Conservation (phyloP, 2,888 invertebrate species). For the Phyllotreta cruciferae region DNA sequence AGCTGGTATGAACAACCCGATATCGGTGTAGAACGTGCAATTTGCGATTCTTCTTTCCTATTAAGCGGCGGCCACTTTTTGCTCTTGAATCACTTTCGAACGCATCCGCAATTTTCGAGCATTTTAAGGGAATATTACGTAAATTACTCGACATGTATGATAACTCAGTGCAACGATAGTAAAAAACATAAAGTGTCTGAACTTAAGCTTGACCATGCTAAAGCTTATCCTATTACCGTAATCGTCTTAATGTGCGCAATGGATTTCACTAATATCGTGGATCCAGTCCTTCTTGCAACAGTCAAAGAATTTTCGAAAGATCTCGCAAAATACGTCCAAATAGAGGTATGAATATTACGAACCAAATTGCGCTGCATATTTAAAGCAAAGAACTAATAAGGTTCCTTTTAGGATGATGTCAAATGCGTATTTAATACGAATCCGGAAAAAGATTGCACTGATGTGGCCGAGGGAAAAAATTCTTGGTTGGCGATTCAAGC, state of each 20-base stretch:
- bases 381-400: no score
- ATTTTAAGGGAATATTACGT: conserved; percentile 4
- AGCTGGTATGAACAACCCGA: conserved; percentile 3
- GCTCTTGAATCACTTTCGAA: conserved; percentile 8
- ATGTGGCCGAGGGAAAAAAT: conserved; percentile 4
- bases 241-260: background rate
- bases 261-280: conserved; percentile 17
- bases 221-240: background rate
- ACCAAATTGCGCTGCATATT: background rate
- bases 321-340: conserved; percentile 6
- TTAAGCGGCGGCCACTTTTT: background rate
- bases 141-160: background rate
- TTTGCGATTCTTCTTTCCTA: conserved; percentile 7
- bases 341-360: background rate
- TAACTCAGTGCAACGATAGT: background rate
- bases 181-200: background rate
- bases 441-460: conserved; percentile 5
- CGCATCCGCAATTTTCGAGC: conserved; percentile 8
- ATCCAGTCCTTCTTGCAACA: background rate
- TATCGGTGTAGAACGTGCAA: background rate
- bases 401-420: conserved; percentile 7
- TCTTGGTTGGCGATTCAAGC: conserved; percentile 11
- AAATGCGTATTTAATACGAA: background rate
- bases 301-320: background rate
- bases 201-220: conserved; percentile 5